phyloP scores from a whole-genome alignment of 1,140 invertebrate species.

The Polyergus mexicanus region DNA sequence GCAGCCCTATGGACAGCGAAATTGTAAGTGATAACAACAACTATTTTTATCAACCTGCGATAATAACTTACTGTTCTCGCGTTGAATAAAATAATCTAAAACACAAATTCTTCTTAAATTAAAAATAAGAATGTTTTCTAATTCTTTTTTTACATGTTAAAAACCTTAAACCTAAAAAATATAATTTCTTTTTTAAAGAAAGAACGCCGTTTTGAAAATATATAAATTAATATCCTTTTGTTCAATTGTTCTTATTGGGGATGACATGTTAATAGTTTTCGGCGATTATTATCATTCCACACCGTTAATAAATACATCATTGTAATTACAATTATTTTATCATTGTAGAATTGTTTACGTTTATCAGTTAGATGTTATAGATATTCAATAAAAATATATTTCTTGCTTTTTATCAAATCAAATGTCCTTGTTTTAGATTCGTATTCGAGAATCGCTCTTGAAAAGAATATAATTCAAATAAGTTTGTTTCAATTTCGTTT shows the following conservation, averaged over 20 bases:
- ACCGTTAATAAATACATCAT: not conserved
- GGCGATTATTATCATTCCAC: not conserved
- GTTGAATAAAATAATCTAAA: not conserved
- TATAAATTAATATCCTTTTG: not conserved
- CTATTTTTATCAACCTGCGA: not conserved
- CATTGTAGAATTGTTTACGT: not conserved
- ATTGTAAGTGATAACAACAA: constrained; percentile 77
- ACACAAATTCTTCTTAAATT: not conserved
- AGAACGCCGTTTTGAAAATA: not conserved
- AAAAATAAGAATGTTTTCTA: not conserved
- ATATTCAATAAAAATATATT: not conserved
- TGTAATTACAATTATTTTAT: not conserved
- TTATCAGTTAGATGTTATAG: not conserved
- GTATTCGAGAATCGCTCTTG: not conserved
- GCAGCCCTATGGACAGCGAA: constrained; percentile 79
- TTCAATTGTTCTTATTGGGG: not conserved
- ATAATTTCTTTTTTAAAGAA: not conserved
- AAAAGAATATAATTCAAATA: not conserved
- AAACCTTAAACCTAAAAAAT: too few relatives aligned
- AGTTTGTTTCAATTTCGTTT: not conserved
- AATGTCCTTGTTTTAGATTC: not conserved
- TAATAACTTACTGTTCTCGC: not conserved
- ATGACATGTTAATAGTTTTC: not conserved
- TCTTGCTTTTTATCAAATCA: not conserved
- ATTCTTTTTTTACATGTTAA: too few relatives aligned